Evolutionary conservation across 2,113 vertebrate species (phyloP), one percentile per base, ranked within the genome.

Genomic region (Phaethon lepturus): DNA sequence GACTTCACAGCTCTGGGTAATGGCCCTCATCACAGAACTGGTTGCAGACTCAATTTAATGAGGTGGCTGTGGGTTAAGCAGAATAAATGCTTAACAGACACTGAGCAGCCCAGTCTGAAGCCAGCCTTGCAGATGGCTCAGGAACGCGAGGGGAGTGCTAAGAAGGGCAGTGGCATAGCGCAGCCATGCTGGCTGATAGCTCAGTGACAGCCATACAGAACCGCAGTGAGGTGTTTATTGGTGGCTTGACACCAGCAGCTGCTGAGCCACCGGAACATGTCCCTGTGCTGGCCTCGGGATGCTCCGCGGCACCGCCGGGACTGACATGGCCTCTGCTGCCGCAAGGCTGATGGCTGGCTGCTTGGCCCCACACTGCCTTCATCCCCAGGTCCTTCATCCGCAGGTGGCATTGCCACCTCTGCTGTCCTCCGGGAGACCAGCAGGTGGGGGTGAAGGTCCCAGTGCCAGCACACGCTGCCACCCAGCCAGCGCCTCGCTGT

Each of bases 241-340:
- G 25, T 52, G 38, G 33, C 18, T 53, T 72, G 52, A n/a, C 8
- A 47, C 24, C 50, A 52, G 28, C 20, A 63, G 49, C 11, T 38
- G 29, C 49, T 33, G 53, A n/a, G 49, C 44, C 3, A 1, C n/a
- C 1, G 0, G 24, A 74, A 6, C 2, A 1, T 14, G 44, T 53
- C 56, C 52, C 20, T 59, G 71, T 3, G 2, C 20, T 2, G 0
- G 22, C n/a, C 6, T 25, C 0, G 4, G 55, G 68, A 60, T 26
- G 47, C 40, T 67, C 68, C 2, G 2, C 4, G 2, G 52, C 52
- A 31, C 22, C 4, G 2, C 23, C 1, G 7, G 28, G 28, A 40
- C 33, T 19, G 0, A 1, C 40, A 14, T 0, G 2, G 71, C n/a
- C 33, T 69, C 33, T 68, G 45, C 69, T 63, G 20, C 49, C 1